A percentile compares a stretch with the other conserved stretches of the same genome.
Conservation (phyloP, 2,888 invertebrate species). For the Apotomis betuletana region DNA sequence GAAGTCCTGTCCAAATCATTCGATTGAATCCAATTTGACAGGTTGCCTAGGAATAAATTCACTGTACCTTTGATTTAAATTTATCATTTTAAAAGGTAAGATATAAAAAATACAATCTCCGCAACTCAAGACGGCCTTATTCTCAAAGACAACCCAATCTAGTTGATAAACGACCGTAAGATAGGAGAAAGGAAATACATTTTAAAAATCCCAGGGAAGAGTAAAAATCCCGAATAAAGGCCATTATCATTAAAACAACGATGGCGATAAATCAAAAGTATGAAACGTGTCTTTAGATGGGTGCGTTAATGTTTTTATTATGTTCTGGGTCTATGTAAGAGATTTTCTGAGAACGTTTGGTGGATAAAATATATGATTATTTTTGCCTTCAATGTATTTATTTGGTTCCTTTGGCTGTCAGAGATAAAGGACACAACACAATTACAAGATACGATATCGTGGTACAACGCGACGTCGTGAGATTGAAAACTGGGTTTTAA, state of each 20-base stretch:
- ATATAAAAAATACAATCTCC: slow-evolving; percentile 41
- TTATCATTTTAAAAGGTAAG: slow-evolving; percentile 27
- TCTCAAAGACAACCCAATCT: slow-evolving; percentile 62
- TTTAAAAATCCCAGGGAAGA: slow-evolving; percentile 57
- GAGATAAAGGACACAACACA: no score
- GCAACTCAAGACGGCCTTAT: slow-evolving; percentile 52
- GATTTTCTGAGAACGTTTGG: slow-evolving; percentile 21
- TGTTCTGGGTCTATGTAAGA: slow-evolving; percentile 39
- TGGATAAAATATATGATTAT: slow-evolving; percentile 20
- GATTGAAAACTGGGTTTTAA: no score
- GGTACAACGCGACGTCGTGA: no score
- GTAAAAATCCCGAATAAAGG: slow-evolving; percentile 60
- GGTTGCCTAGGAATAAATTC: slow-evolving; percentile 5
- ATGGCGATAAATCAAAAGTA: slow-evolving; percentile 68
- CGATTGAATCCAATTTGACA: neutral
- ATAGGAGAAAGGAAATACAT: slow-evolving; percentile 64
- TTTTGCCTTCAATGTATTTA: neutral
- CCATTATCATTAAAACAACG: slow-evolving; percentile 69
- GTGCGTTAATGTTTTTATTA: slow-evolving; percentile 62
- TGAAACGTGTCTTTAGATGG: slow-evolving; percentile 62
- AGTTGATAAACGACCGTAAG: slow-evolving; percentile 66
- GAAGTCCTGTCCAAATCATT: neutral
- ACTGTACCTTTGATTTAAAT: slow-evolving; percentile 32
- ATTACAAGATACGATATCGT: no score
- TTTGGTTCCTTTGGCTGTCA: no score